These are phyloP conservation scores for Riparia riparia DNA, from an alignment of 2,113 vertebrate genomes.

Conservation along the genomic window DNA sequence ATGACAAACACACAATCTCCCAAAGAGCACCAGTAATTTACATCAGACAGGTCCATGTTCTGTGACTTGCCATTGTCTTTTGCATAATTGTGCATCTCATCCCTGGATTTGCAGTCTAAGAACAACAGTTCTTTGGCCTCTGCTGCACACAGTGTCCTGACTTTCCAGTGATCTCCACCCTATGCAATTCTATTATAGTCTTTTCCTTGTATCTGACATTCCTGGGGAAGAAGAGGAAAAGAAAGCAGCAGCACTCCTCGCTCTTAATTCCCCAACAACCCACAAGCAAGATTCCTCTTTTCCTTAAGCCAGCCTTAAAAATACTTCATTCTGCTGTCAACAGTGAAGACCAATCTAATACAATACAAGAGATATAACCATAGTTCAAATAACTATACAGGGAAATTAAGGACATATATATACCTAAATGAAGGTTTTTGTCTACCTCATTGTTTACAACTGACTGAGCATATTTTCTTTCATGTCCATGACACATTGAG, in stretches of 20 bases:
- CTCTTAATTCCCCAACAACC: neutral
- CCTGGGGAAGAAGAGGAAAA: neutral
- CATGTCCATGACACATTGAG: neutral
- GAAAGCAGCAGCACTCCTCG: neutral
- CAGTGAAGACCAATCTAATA: fast-evolving
- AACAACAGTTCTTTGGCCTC: neutral
- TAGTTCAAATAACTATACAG: neutral
- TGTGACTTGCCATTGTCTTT: neutral
- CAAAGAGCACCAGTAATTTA: neutral
- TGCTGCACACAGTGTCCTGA: neutral
- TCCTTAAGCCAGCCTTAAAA: neutral
- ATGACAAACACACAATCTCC: neutral
- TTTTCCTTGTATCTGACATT: neutral
- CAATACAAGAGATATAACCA: neutral
- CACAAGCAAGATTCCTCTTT: neutral
- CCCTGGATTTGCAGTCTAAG: neutral
- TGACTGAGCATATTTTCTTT: neutral
- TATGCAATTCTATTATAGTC: neutral
- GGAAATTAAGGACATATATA: neutral
- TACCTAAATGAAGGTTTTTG: neutral
- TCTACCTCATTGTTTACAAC: neutral
- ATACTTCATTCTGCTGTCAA: neutral
- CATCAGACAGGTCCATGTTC: neutral
- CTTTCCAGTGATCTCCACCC: neutral
- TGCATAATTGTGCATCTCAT: neutral